Evolutionary conservation across 92 coral and sea anemone species (phyloP).

Genomic region (Chrysogorgia sp.): DNA sequence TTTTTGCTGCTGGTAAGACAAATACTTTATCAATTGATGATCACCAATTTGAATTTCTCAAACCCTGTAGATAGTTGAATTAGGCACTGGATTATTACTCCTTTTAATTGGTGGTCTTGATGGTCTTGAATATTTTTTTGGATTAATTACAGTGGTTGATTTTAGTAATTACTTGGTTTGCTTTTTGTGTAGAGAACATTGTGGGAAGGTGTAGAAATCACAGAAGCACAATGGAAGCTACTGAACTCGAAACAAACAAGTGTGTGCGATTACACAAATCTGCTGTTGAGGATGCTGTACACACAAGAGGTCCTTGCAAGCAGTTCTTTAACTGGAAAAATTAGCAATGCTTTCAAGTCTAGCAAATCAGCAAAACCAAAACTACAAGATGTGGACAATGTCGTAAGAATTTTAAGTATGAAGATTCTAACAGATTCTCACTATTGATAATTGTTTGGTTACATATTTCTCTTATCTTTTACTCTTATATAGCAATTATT

Average conservation of each 20-base stretch:
- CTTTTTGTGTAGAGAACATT: neutral
- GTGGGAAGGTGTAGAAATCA: neutral
- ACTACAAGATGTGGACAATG: neutral
- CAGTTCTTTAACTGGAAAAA: neutral
- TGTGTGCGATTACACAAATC: neutral
- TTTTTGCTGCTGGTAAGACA: too few relatives aligned
- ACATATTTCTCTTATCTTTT: neutral
- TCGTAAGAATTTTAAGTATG: neutral
- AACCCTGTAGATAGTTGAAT: neutral
- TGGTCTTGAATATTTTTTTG: neutral
- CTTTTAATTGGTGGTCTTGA: neutral
- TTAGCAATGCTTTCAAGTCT: neutral
- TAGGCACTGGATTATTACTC: too few relatives aligned
- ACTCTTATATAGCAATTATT: neutral
- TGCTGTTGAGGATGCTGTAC: too few relatives aligned
- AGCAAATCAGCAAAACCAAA: neutral
- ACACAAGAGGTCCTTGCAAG: neutral
- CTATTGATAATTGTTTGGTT: neutral
- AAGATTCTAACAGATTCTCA: neutral
- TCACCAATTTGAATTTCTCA: too few relatives aligned
- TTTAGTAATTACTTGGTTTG: neutral
- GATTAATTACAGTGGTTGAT: too few relatives aligned
- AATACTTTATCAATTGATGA: too few relatives aligned
- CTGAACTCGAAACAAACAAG: neutral
- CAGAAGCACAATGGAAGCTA: neutral